Base-by-base conservation (phyloP, 1,140 invertebrate genomes). In the Procambarus virginalis region DNA sequence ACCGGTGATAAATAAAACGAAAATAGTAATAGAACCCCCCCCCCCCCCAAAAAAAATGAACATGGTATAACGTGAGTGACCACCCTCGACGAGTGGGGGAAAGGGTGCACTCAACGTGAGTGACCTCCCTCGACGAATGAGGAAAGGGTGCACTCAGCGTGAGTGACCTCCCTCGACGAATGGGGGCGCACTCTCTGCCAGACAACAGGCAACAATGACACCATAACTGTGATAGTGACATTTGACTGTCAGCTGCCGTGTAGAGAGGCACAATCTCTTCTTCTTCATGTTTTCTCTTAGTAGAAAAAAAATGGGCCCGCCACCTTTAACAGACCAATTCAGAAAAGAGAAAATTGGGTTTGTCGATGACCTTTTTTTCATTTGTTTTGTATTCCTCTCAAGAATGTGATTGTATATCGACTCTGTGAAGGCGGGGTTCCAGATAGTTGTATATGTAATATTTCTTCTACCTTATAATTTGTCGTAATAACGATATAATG, bases 371-470 rank as follows among this genome's bases (percentile, higher is more conserved):
- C 55, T 70, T 34, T 34, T 34, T 34, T 34, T 34, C 34, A 34
- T 34, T 34, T 34, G 34, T 34, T 34, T 34, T 34, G 34, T 34
- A 34, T 34, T 34, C 34, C 58, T 70, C 85, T 70, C 77, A 86
- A 58, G 14, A 20, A 49, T 75, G 48, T 75, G 64, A 84, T 58
- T 85, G 84, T 85, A 85, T 73, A 88, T 49, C 68, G 45, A 70
- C 86, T 88, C 78, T 88, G 86, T 88, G 51, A 88, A 88, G 85
- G 86, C 79, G 78, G 87, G 81, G 60, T 78, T 81, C 87, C 82
- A 68, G 82, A 79, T 89, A 89, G 87, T 84, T 89, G 87, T 89
- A 84, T 84, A 89, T 89, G 87, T 89, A 89, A 84, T 89, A 84
- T 84, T 88, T 89, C 87, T 89, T 89, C 87, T 83, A 89, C 87